A percentile compares a stretch with the other conserved stretches of the same genome.
Conservation (phyloP, 2,888 invertebrate genomes). For the Adelphocoris suturalis region DNA sequence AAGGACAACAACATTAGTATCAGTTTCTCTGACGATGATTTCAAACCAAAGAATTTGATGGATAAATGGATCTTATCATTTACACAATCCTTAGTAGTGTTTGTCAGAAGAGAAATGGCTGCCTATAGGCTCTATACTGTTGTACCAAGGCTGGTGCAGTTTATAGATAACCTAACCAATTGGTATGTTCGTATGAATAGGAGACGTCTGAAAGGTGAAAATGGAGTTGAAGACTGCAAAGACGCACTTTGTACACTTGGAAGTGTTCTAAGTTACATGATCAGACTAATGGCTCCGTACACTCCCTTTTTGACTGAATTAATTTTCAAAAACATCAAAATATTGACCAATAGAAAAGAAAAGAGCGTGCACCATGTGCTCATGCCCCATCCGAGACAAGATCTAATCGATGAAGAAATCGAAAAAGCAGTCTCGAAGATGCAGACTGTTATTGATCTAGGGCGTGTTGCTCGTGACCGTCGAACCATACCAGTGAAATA, state of each 20-base stretch:
- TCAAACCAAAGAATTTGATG: slow-evolving; percentile 87
- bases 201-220: slow-evolving; percentile 94
- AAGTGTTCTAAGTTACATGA: slow-evolving; percentile 92
- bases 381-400: slow-evolving; percentile 85
- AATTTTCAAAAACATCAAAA: slow-evolving; percentile 93
- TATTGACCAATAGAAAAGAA: slow-evolving; percentile 81
- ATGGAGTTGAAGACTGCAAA: slow-evolving; percentile 88
- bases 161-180: slow-evolving; percentile 98
- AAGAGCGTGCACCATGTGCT: slow-evolving; percentile 94
- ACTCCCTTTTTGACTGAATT: slow-evolving; percentile 97
- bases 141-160: slow-evolving; percentile 94
- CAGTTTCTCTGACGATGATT: slow-evolving; percentile 78
- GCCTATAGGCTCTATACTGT: slow-evolving; percentile 97
- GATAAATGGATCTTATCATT: slow-evolving; percentile 98
- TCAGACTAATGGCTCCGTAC: slow-evolving; percentile 97
- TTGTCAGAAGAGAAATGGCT: slow-evolving; percentile 95
- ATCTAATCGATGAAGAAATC: slow-evolving; percentile 87
- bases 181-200: slow-evolving; percentile 99
- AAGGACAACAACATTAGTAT: slow-evolving; percentile 50
- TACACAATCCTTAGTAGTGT: slow-evolving; percentile 93
- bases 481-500: slow-evolving; percentile 97
- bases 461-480: slow-evolving; percentile 94
- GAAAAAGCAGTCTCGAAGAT: slow-evolving; percentile 94
- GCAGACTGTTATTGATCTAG: slow-evolving; percentile 97
- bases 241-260: slow-evolving; percentile 93